Conservation (phyloP, 2,113 vertebrate species). For the Platysternon megacephalum region DNA sequence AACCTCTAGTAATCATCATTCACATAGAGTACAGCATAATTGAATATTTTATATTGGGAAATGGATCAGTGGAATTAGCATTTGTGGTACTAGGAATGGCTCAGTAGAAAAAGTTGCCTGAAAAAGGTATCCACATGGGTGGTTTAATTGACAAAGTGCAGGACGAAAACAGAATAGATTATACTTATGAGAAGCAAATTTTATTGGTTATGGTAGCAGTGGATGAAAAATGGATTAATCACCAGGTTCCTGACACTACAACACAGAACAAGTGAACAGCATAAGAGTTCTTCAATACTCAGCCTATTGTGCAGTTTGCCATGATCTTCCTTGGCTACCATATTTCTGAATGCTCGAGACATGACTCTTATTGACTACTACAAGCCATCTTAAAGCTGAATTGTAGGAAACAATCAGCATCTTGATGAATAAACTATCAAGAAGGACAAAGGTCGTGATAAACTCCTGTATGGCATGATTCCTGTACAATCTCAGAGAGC, state of each 20-base stretch:
- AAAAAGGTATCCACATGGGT: constrained; percentile 21
- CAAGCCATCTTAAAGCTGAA: not conserved
- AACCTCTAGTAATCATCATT: constrained; percentile 59
- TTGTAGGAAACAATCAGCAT: not conserved
- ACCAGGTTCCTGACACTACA: not conserved
- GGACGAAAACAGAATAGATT: not conserved
- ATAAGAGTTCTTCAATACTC: not conserved
- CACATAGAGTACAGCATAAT: constrained; percentile 70
- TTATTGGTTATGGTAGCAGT: not conserved
- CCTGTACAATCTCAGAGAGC: not conserved
- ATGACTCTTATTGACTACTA: constrained; percentile 27
- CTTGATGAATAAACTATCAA: not conserved
- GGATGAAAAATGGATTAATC: not conserved
- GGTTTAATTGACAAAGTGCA: not conserved
- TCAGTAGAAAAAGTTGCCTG: not conserved
- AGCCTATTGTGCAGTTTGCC: not conserved
- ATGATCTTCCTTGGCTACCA: not conserved
- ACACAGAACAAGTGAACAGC: not conserved
- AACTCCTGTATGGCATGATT: constrained; percentile 25
- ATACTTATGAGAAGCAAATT: not conserved
- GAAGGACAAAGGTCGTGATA: constrained; percentile 20
- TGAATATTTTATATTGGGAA: constrained; percentile 65
- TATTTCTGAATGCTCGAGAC: not conserved
- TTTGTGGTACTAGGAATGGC: not conserved
- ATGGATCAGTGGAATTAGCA: constrained; percentile 35